phyloP scores from a whole-genome alignment of 2,797 vertebrate species.

The Gobio occitaniae region DNA sequence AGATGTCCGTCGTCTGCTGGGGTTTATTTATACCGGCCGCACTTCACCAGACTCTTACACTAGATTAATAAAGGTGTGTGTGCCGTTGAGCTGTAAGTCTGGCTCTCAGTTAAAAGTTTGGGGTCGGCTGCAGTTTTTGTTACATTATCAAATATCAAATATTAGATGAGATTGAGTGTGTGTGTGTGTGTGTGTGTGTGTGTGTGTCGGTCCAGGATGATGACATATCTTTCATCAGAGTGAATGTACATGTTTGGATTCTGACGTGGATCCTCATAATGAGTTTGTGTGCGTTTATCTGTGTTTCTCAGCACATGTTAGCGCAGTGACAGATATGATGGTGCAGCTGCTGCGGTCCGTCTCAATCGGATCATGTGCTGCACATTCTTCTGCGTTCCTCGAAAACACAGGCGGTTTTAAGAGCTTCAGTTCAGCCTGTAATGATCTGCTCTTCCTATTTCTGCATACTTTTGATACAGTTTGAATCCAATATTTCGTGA shows the following conservation, averaged over 20 bases:
- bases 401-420: neutral
- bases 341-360: conserved; percentile 17
- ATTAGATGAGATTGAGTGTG: too few relatives aligned
- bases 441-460: neutral
- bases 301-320: conserved; percentile 51
- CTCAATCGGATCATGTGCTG: neutral
- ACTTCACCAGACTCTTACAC: neutral
- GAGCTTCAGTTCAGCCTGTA: neutral
- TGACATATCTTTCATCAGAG: neutral
- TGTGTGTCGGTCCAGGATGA: neutral
- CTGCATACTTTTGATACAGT: neutral
- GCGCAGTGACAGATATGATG: conserved; percentile 60
- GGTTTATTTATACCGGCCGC: conserved; percentile 15
- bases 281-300: neutral
- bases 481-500: neutral
- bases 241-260: neutral
- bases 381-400: neutral
- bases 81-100: neutral
- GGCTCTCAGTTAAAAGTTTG: neutral
- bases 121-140: neutral
- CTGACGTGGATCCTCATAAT: neutral
- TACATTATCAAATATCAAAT: too few relatives aligned
- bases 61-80: conserved; percentile 10
- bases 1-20: conserved; percentile 4
- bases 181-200: too few relatives aligned